A percentile compares a stretch with the other conserved stretches of the same genome.
These are phyloP conservation scores for Babyrousa celebensis DNA, from an alignment of 2,797 vertebrate genomes.

Conservation along the genomic window DNA sequence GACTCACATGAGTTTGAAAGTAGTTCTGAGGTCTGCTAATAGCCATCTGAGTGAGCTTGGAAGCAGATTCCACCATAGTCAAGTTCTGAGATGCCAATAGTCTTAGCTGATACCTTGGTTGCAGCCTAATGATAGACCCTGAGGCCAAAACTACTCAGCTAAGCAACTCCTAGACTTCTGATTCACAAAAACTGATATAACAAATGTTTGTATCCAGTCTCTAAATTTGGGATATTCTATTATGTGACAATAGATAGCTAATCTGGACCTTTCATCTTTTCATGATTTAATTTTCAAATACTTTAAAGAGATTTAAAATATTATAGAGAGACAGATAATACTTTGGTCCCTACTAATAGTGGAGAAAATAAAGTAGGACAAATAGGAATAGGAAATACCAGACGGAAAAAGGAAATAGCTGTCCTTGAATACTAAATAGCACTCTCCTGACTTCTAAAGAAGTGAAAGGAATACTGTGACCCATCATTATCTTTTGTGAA, in stretches of 20 bases:
- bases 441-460: background rate
- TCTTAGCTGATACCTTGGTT: background rate
- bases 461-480: background rate
- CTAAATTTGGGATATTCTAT: background rate
- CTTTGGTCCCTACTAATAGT: background rate
- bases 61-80: background rate
- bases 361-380: background rate
- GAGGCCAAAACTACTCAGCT: background rate
- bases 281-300: slow-evolving; percentile 30
- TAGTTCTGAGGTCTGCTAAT: background rate
- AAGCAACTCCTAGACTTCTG: background rate
- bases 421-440: background rate
- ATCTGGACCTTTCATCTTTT: background rate
- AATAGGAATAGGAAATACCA: background rate
- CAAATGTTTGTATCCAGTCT: background rate
- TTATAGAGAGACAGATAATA: background rate
- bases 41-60: background rate
- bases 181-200: background rate
- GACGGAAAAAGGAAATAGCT: background rate
- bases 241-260: background rate
- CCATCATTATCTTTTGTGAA: background rate
- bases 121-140: background rate
- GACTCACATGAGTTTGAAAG: background rate
- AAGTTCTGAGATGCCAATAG: background rate
- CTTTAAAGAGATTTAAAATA: background rate